Conservation (phyloP, 1,140 invertebrate genomes). For the Drosophila melanica region DNA sequence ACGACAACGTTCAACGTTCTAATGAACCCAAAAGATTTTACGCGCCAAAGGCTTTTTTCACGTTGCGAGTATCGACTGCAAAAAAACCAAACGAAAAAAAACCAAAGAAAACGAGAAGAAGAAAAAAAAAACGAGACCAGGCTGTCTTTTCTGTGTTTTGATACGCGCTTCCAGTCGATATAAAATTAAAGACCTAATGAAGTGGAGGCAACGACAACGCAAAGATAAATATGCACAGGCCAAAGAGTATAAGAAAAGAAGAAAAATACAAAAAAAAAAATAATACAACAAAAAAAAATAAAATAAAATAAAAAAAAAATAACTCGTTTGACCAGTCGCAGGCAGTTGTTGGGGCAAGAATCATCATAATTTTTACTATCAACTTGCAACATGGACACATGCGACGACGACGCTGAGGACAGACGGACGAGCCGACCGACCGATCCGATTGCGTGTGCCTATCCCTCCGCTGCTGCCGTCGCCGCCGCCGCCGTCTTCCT, state of each 20-base stretch:
- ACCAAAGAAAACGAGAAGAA: slow-evolving; percentile 3
- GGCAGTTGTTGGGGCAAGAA: slow-evolving; percentile 71
- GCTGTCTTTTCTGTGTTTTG: slow-evolving; percentile 71
- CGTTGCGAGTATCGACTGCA: slow-evolving; percentile 56
- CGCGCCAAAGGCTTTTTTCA: slow-evolving; percentile 78
- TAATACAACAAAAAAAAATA: slow-evolving; percentile 33
- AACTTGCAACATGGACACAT: slow-evolving; percentile 80
- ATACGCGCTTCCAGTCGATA: slow-evolving; percentile 69
- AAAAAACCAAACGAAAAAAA: slow-evolving; percentile 35
- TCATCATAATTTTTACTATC: slow-evolving; percentile 82
- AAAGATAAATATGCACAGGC: slow-evolving; percentile 75
- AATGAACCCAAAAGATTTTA: slow-evolving; percentile 81
- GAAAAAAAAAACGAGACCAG: background rate
- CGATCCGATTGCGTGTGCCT: slow-evolving; percentile 71
- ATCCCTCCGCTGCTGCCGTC: slow-evolving; percentile 12
- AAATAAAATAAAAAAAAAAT: slow-evolving; percentile 50
- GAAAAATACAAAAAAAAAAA: slow-evolving; percentile 12
- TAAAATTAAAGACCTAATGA: slow-evolving; percentile 82
- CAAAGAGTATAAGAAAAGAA: slow-evolving; percentile 29
- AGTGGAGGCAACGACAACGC: slow-evolving; percentile 78
- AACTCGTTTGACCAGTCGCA: slow-evolving; percentile 78
- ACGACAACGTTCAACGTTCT: slow-evolving; percentile 74
- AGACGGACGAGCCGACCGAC: slow-evolving; percentile 11
- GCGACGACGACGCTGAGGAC: slow-evolving; percentile 27
- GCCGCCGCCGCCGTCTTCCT: background rate